Base-by-base conservation (phyloP, 2,888 invertebrate species). In the Tethea ocularis region DNA sequence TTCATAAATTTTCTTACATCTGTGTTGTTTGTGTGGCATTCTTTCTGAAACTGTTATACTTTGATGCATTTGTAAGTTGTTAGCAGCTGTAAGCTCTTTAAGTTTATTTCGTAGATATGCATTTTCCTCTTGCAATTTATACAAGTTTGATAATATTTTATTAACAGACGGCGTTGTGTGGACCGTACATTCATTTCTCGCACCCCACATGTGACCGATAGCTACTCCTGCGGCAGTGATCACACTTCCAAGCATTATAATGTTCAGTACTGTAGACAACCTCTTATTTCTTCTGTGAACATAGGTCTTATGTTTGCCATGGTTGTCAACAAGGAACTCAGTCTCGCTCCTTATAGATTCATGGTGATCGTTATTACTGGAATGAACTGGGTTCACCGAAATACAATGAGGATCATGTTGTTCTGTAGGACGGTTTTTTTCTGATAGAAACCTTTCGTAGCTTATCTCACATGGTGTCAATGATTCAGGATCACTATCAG, bases 161-260 rank as follows among this genome's bases (percentile, higher is more conserved):
- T 92, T 93, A 13, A 93, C 86, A 60, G 91, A 88, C 52, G 91
- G 88, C 60, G 82, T 71, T 53, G 83, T 77, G 51, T 87, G 83
- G 60, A 85, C 65, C 22, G 80, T 71, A 67, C 93, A 93, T 61
- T 93, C 93, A 71, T 92, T 86, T 68, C 82, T 88, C 29, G 86
- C 91, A 53, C 93, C 93, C 93, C 93, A 93, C 85, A 93, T 90
- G 67, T 93, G 93, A 1, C 93, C 93, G 52, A 93, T 86, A 41
- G 93, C 93, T 23, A 93, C 87, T 20, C 93, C 93, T 29, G 89
- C 90, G 20, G 93, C 92, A 26, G 91, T 93, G 59, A 93, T 90
- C 20, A 93, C 87, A 79, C 93, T 93, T 26, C 92, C 93, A 51
- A 93, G 72, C 70, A 93, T 87, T 55, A 93, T 88, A 46, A 93